Conservation (phyloP, 2,113 vertebrate species). For the Myxocyprinus asiaticus region DNA sequence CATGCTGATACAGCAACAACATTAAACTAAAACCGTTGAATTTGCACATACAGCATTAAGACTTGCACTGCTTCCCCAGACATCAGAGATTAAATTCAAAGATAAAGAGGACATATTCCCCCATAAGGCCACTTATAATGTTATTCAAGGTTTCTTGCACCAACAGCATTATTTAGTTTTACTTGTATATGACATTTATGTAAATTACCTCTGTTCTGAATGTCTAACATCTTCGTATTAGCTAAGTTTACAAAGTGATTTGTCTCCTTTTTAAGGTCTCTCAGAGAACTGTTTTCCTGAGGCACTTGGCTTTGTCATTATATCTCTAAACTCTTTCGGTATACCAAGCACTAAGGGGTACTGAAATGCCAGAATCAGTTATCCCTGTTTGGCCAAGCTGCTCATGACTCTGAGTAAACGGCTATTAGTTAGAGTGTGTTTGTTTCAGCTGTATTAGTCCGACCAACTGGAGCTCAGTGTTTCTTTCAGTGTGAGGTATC, state of each 20-base stretch:
- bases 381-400: background rate
- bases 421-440: slow-evolving; percentile 12
- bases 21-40: background rate
- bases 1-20: background rate
- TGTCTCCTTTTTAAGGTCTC: background rate
- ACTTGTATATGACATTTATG: too few relatives aligned
- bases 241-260: background rate
- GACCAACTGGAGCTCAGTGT: background rate
- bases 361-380: slow-evolving; percentile 2
- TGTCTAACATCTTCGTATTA: too few relatives aligned
- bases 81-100: background rate
- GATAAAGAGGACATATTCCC: too few relatives aligned
- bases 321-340: background rate
- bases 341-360: slow-evolving; percentile 16
- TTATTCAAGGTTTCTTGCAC: too few relatives aligned
- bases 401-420: slow-evolving; percentile 11
- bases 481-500: background rate
- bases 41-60: background rate
- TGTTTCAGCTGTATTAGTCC: slow-evolving; percentile 11
- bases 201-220: too few relatives aligned
- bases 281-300: slow-evolving; percentile 22
- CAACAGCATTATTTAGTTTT: too few relatives aligned
- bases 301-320: slow-evolving; percentile 1
- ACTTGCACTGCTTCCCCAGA: background rate
- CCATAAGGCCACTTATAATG: too few relatives aligned